Conservation (phyloP, 2,797 vertebrate genomes). For the Myotis findleyi region DNA sequence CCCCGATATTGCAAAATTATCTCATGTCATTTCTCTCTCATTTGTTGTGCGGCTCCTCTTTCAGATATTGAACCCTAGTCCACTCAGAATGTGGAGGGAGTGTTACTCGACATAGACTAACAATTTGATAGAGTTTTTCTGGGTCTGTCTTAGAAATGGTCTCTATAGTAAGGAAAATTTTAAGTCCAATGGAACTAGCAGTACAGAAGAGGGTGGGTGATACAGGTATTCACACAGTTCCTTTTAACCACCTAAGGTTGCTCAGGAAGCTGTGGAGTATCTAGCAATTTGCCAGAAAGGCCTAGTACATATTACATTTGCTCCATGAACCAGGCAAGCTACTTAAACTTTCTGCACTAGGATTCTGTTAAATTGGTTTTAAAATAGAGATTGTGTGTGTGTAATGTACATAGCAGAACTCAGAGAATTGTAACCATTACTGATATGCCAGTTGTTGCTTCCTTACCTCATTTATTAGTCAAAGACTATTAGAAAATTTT, state of each 20-base stretch:
- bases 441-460: background rate
- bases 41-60: too few species aligned
- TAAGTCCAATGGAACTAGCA: background rate
- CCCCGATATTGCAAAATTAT: too few species aligned
- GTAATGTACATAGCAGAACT: background rate
- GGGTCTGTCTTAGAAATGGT: background rate
- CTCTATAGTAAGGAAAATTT: background rate
- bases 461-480: background rate
- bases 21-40: too few species aligned
- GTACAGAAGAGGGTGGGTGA: background rate
- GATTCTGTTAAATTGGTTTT: background rate
- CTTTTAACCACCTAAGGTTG: background rate
- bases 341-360: background rate
- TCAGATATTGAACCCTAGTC: too few species aligned
- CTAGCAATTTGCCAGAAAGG: background rate
- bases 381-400: background rate
- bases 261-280: background rate
- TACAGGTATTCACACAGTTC: background rate
- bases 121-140: background rate
- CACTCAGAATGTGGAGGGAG: too few species aligned
- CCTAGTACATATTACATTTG: background rate
- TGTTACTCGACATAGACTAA: too few species aligned
- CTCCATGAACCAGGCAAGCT: background rate
- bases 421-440: background rate
- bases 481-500: background rate